These are phyloP conservation scores for Muntiacus reevesi DNA, from an alignment of 2,113 vertebrate species.

Conservation along the genomic window DNA sequence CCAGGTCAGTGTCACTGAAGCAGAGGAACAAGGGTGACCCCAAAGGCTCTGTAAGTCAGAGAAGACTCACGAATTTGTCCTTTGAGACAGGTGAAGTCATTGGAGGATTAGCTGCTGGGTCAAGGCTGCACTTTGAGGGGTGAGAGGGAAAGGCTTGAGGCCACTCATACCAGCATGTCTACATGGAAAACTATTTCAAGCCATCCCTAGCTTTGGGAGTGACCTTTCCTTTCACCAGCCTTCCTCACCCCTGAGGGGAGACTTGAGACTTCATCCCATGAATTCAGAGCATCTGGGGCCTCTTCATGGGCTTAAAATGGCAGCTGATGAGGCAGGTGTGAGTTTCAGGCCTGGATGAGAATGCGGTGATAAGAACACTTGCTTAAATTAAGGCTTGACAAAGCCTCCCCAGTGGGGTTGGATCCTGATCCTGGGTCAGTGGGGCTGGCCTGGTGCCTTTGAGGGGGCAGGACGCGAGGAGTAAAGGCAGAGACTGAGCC, in stretches of 20 bases:
- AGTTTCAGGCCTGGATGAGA: not conserved
- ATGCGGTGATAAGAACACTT: not conserved
- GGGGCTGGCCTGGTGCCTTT: not conserved
- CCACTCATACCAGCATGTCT: not conserved
- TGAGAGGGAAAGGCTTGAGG: rapidly evolving
- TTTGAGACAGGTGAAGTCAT: not conserved
- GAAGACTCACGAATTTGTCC: not conserved
- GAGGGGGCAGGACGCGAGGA: rapidly evolving
- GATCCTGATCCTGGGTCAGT: constrained; percentile 9
- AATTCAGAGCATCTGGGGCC: not conserved
- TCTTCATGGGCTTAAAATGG: not conserved
- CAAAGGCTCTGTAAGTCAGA: not conserved
- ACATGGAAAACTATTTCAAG: not conserved
- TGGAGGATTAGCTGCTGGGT: not conserved
- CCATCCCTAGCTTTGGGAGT: not conserved
- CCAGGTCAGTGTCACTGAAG: not conserved
- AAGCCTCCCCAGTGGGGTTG: not conserved
- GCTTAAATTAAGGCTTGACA: constrained; percentile 48
- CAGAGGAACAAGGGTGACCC: too few species aligned
- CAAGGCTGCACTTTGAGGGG: too few species aligned
- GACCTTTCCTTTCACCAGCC: not conserved
- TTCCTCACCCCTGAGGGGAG: not conserved
- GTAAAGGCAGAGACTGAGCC: not conserved
- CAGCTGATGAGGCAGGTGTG: not conserved
- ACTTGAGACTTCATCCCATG: not conserved